Base-by-base conservation (phyloP, 2,113 vertebrate species). In the Cinclus mexicanus region DNA sequence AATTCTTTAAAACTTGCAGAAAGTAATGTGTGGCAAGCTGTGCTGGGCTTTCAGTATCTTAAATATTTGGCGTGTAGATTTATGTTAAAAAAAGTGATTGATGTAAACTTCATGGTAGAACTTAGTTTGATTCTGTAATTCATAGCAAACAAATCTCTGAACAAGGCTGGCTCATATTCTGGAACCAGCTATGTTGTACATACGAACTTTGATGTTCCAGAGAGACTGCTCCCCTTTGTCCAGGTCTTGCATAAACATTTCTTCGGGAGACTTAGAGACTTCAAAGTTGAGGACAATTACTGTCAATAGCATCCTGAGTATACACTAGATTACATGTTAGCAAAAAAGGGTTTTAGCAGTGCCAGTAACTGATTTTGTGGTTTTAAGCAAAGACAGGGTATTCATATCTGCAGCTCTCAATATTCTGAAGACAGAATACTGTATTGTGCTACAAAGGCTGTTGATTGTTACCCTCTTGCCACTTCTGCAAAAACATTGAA, bases 251-350 rank as follows among this genome's bases (percentile, higher is more conserved):
- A 49, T 77, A 83, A 94, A 50, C 46, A 33, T 23, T 53, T 68
- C 42, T 87, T 77, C 70, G 64, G 83, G 83, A 89, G 35, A 47
- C 9, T 65, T 61, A 9, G 35, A 89, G 50, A 42, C 84, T 89
- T 91, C 53, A 68, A 59, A 96, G 47, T 39, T 65, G 55, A 80
- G 71, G 41, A 78, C 42, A 91, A 29, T 86, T 80, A 21, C 64
- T 81, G 80, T 74, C 89, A 93, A 31, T 87, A 79, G 17, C 39
- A 59, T 26, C n/a, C 75, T 61, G 57, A 85, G n/a, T 31, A 46
- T 82, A 16, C 41, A 53, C 63, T 49, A 87, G 94, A 93, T 95
- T 69, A 57, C 46, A 90, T 70, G 79, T 76, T 90, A 95, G 75
- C 41, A 72, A 44, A 72, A 74, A 41, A 13, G 41, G 22, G 44